Evolutionary conservation across 2,888 invertebrate genomes (phyloP).

Genomic region (Hypsopygia costalis): DNA sequence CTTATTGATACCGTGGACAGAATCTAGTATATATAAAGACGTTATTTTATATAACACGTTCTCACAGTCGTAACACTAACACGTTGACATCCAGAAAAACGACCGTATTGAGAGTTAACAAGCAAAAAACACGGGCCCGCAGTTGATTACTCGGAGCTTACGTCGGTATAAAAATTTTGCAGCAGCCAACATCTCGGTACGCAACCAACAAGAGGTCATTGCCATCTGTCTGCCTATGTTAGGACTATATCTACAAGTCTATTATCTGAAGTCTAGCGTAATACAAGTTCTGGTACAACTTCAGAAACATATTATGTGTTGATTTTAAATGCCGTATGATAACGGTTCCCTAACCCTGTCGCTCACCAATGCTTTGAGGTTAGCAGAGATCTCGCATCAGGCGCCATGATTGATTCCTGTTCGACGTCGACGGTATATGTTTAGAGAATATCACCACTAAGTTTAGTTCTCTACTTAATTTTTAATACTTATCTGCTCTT

Average conservation of each 20-base stretch:
- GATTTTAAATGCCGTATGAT: too few relatives aligned
- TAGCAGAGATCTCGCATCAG: too few relatives aligned
- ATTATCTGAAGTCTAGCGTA: background rate
- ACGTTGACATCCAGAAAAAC: background rate
- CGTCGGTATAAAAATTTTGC: conserved; percentile 1
- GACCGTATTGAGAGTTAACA: background rate
- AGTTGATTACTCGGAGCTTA: background rate
- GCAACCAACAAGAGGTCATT: background rate
- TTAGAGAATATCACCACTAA: too few relatives aligned
- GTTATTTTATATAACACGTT: background rate
- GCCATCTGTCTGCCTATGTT: background rate
- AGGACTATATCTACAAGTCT: background rate
- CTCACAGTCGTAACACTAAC: background rate
- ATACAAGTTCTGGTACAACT: background rate
- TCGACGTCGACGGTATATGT: too few relatives aligned
- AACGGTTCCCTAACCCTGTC: too few relatives aligned
- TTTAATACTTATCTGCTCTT: too few relatives aligned
- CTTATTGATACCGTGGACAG: too few relatives aligned
- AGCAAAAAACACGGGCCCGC: background rate
- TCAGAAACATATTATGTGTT: too few relatives aligned
- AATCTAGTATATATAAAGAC: too few relatives aligned
- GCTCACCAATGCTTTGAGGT: too few relatives aligned
- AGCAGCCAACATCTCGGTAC: background rate
- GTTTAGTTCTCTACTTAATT: too few relatives aligned
- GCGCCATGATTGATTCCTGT: too few relatives aligned